A percentile compares a stretch with the other conserved stretches of the same genome.
Conservation (phyloP, 2,888 invertebrate species). For the Drosophila picticornis region DNA sequence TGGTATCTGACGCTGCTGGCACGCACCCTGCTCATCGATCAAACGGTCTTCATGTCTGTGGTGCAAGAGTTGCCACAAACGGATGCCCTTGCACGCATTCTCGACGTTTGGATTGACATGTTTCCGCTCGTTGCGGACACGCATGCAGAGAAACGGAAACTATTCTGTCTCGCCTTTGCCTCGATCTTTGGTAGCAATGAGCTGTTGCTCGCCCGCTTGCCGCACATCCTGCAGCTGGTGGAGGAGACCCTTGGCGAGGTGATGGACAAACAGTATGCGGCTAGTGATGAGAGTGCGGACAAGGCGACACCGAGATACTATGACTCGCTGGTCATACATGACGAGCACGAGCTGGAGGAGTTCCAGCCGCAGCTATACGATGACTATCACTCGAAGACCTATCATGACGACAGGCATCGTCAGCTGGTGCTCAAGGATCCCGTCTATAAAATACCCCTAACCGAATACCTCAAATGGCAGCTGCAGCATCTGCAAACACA, state of each 20-base stretch:
- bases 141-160: conserved; percentile 90
- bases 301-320: conserved; percentile 74
- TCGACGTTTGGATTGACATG: conserved; percentile 92
- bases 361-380: conserved; percentile 82
- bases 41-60: conserved; percentile 88
- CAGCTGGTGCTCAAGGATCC: conserved; percentile 91
- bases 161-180: conserved; percentile 90
- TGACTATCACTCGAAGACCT: conserved; percentile 87
- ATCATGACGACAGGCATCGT: conserved; percentile 90
- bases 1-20: conserved; percentile 92
- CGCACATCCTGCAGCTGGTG: conserved; percentile 90
- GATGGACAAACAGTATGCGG: conserved; percentile 88
- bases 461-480: conserved; percentile 90
- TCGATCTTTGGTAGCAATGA: conserved; percentile 90
- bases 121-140: conserved; percentile 92
- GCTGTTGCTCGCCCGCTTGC: conserved; percentile 90
- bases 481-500: conserved; percentile 89
- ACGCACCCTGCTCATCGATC: conserved; percentile 90
- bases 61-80: conserved; percentile 87
- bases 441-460: conserved; percentile 91
- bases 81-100: conserved; percentile 89
- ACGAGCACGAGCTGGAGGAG: conserved; percentile 83
- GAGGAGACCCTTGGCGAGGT: conserved; percentile 93
- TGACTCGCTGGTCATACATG: conserved; percentile 85
- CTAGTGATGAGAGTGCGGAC: conserved; percentile 49